phyloP scores from a whole-genome alignment of 2,113 vertebrate species.

The Rhabdornis inornatus region DNA sequence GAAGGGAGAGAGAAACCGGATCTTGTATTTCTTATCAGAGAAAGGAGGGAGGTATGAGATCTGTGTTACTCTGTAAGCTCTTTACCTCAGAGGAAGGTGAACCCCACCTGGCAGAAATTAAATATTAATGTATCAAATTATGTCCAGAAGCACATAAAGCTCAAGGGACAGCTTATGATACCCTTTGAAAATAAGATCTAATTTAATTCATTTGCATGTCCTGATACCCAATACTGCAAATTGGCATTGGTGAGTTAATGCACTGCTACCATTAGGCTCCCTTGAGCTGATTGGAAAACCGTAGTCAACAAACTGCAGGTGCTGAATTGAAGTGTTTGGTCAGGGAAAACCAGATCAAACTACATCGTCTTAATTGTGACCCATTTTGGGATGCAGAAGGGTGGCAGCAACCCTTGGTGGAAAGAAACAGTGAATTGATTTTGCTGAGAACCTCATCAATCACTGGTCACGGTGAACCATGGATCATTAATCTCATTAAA shows the following conservation, averaged over 20 bases:
- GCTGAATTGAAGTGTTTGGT: neutral
- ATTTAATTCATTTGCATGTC: conserved; percentile 25
- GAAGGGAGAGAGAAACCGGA: conserved; percentile 4
- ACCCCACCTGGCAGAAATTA: conserved; percentile 21
- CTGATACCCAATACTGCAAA: neutral
- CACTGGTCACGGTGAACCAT: neutral
- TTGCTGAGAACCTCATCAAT: conserved; percentile 54
- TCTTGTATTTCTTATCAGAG: conserved; percentile 7
- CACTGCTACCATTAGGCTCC: neutral
- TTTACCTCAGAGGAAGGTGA: conserved; percentile 30
- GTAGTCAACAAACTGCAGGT: neutral
- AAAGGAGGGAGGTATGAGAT: neutral
- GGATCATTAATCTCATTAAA: conserved; percentile 51
- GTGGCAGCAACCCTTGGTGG: neutral
- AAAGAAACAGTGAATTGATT: conserved; percentile 46
- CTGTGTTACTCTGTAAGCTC: neutral
- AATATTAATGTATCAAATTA: conserved; percentile 33
- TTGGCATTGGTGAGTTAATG: neutral
- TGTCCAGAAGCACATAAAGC: conserved; percentile 17
- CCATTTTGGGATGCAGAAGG: neutral
- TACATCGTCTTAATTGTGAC: neutral
- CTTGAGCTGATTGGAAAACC: neutral
- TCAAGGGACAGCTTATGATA: neutral
- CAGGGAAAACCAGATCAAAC: neutral
- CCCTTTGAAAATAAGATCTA: conserved; percentile 26